Conservation (phyloP, 92 coral and sea anemone species). For the Plumapathes pennacea region DNA sequence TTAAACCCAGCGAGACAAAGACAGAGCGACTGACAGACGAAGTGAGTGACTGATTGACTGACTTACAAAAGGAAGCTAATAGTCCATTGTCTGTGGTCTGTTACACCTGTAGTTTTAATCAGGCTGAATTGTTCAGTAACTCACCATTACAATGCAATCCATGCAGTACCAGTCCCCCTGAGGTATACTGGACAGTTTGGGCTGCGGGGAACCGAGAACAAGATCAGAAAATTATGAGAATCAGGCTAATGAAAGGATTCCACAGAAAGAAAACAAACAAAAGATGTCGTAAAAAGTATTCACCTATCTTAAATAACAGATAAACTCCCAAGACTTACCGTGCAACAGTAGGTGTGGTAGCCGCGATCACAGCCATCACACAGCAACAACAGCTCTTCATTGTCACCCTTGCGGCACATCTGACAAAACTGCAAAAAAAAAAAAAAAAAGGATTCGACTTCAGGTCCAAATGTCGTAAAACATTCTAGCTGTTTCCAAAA, state of each 20-base stretch:
- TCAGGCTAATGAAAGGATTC: too few relatives aligned
- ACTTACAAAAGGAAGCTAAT: background rate
- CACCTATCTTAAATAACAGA: background rate
- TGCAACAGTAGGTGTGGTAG: constrained; percentile 96
- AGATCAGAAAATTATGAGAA: too few relatives aligned
- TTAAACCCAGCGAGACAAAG: background rate
- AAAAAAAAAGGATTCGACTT: too few relatives aligned
- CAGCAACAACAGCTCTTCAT: constrained; percentile 86
- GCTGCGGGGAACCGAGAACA: constrained; percentile 70
- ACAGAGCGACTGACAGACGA: too few relatives aligned
- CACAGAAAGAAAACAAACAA: background rate
- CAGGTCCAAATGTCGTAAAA: too few relatives aligned
- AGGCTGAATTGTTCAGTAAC: constrained; percentile 3
- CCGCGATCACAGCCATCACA: constrained; percentile 99
- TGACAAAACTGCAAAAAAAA: constrained; percentile 76
- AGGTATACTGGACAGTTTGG: constrained; percentile 84
- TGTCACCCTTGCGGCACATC: constrained; percentile 99
- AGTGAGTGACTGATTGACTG: too few relatives aligned
- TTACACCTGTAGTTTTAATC: background rate
- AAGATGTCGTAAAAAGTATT: background rate
- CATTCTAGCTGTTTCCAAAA: too few relatives aligned
- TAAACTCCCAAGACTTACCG: constrained; percentile 76
- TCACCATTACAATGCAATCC: constrained; percentile 93
- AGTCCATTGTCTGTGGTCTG: too few relatives aligned
- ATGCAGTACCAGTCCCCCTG: constrained; percentile 99